phyloP scores from a whole-genome alignment of 2,888 invertebrate genomes.

The Athalia circularis region DNA sequence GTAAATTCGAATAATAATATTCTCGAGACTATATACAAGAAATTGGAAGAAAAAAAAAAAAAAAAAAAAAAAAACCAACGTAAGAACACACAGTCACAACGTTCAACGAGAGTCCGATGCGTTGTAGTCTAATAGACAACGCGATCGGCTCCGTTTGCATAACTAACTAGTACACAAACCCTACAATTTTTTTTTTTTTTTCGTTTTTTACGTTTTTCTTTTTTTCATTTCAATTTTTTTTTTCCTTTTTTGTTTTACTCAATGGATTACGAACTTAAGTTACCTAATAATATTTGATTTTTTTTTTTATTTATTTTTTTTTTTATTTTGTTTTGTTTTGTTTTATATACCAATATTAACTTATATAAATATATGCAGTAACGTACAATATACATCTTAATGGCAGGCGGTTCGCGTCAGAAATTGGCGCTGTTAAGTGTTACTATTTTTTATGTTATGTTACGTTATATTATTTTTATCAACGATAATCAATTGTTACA shows the following conservation, averaged over 20 bases:
- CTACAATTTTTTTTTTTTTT: neutral
- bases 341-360: constrained; percentile 28
- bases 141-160: constrained; percentile 21
- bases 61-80: constrained; percentile 53
- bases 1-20: constrained; percentile 61
- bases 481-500: neutral
- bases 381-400: constrained; percentile 58
- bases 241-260: neutral
- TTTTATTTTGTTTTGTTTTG: constrained; percentile 17
- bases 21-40: constrained; percentile 58
- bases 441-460: constrained; percentile 6
- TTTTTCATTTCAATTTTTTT: too few species aligned
- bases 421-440: constrained; percentile 55
- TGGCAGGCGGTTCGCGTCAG: constrained; percentile 59
- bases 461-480: constrained; percentile 7
- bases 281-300: constrained; percentile 44
- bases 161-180: constrained; percentile 41
- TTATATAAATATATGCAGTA: constrained; percentile 52
- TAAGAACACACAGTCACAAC: constrained; percentile 64
- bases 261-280: constrained; percentile 39
- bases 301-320: constrained; percentile 49
- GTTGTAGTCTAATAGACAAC: constrained; percentile 9
- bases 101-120: constrained; percentile 34
- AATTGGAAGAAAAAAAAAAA: too few species aligned
- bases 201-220: too few species aligned